Evolutionary conservation across 2,113 vertebrate species (phyloP).

Genomic region (Phalacrocorax brasilianus): DNA sequence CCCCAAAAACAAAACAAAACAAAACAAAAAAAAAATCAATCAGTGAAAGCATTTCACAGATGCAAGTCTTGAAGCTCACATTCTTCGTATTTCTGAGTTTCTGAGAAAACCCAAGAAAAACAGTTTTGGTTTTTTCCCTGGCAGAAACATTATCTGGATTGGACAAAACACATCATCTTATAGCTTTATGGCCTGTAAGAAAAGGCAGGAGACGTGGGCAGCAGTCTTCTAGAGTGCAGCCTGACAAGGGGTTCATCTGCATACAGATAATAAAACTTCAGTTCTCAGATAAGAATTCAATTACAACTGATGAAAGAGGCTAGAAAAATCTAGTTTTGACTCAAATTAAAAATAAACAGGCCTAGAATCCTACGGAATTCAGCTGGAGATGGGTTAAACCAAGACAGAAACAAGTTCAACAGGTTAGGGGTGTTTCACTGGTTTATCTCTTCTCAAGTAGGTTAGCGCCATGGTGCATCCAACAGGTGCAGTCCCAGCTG

Average conservation of each 20-base stretch:
- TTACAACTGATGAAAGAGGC: background rate
- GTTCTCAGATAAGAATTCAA: background rate
- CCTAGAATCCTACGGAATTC: background rate
- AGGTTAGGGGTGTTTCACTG: background rate
- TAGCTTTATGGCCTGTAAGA: background rate
- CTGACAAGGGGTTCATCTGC: background rate
- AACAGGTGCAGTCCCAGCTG: background rate
- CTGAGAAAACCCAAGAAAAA: background rate
- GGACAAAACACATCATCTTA: background rate
- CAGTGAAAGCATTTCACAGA: background rate
- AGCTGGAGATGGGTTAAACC: background rate
- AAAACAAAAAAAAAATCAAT: background rate
- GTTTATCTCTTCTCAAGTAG: background rate
- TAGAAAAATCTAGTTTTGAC: background rate
- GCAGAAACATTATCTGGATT: background rate
- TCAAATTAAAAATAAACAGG: background rate
- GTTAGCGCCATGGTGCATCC: fast-evolving
- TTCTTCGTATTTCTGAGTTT: background rate
- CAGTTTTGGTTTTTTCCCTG: background rate
- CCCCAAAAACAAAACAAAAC: no score
- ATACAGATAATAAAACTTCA: background rate
- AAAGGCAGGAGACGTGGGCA: fast-evolving
- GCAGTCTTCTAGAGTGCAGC: background rate
- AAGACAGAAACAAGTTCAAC: background rate
- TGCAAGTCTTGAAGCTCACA: background rate